phyloP scores from a whole-genome alignment of 2,888 invertebrate species.

The Baccha elongata region DNA sequence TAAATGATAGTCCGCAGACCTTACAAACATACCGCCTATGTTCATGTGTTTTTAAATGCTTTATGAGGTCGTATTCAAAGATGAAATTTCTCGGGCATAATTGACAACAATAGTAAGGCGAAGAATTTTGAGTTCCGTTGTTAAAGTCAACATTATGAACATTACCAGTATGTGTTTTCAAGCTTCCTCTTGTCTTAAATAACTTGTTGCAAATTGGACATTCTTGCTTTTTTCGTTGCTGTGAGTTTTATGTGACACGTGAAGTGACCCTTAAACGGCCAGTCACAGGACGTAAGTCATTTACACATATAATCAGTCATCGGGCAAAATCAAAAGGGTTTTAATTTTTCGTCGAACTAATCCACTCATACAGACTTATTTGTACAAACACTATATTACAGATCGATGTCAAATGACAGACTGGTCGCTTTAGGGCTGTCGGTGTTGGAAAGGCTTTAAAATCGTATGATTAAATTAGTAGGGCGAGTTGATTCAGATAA shows the following conservation, averaged over 20 bases:
- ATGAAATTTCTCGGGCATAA: constrained; percentile 63
- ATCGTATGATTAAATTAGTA: too few species aligned
- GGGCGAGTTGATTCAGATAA: too few species aligned
- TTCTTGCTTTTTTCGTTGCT: constrained; percentile 62
- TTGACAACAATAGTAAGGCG: constrained; percentile 62
- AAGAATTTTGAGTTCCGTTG: constrained; percentile 61
- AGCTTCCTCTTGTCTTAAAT: constrained; percentile 65
- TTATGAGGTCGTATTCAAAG: constrained; percentile 66
- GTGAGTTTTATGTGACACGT: constrained; percentile 65
- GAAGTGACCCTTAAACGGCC: too few species aligned
- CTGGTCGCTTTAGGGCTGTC: constrained; percentile 58
- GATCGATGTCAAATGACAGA: too few species aligned
- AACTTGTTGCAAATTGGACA: constrained; percentile 67
- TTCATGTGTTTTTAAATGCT: constrained; percentile 63
- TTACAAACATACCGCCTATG: constrained; percentile 60
- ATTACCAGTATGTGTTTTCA: constrained; percentile 61
- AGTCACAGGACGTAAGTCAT: too few species aligned
- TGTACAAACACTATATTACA: too few species aligned
- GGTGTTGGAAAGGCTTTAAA: constrained; percentile 65
- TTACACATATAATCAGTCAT: too few species aligned
- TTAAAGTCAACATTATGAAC: constrained; percentile 68
- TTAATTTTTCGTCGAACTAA: too few species aligned
- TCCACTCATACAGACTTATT: too few species aligned
- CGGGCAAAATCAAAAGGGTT: too few species aligned
- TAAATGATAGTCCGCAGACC: constrained; percentile 51